phyloP scores from a whole-genome alignment of 2,797 vertebrate genomes.

The Esox lucius region DNA sequence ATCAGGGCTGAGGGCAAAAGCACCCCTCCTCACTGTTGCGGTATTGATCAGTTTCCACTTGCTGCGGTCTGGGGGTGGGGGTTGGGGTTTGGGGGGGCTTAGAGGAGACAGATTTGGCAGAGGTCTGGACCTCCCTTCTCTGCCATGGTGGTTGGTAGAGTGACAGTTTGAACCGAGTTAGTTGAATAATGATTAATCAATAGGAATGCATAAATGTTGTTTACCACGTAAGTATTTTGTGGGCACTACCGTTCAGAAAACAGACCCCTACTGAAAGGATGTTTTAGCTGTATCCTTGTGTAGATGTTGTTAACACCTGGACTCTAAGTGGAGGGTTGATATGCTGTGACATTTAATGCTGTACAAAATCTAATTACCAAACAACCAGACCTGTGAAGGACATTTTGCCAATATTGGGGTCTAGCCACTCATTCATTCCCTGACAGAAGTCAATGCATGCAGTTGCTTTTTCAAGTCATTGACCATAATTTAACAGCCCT shows the following conservation, averaged over 20 bases:
- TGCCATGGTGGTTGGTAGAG: not conserved
- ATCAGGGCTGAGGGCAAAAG: constrained; percentile 21
- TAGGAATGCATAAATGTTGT: not conserved
- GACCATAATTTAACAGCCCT: constrained; percentile 2
- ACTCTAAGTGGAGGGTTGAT: constrained; percentile 3
- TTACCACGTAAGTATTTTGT: not conserved
- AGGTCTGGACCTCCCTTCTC: not conserved
- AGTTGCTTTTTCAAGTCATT: constrained; percentile 4
- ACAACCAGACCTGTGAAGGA: not conserved
- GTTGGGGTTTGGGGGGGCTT: not conserved
- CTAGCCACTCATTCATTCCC: not conserved
- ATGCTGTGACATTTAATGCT: not conserved
- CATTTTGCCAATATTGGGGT: not conserved
- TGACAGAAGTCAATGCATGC: not conserved
- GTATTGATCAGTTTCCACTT: constrained; percentile 22
- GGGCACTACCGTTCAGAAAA: not conserved
- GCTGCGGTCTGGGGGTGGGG: constrained; percentile 2
- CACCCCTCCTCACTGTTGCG: constrained; percentile 11
- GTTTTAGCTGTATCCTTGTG: not conserved
- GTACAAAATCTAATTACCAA: not conserved
- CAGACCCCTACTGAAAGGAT: not conserved
- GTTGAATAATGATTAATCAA: not conserved
- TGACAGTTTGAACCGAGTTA: not conserved
- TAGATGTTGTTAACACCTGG: not conserved
- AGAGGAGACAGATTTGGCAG: not conserved